Percentiles rank a stretch among this genome's conserved stretches.
Evolutionary conservation across 2,888 invertebrate species (phyloP).

Genomic region (Heteromyza rotundicornis): DNA sequence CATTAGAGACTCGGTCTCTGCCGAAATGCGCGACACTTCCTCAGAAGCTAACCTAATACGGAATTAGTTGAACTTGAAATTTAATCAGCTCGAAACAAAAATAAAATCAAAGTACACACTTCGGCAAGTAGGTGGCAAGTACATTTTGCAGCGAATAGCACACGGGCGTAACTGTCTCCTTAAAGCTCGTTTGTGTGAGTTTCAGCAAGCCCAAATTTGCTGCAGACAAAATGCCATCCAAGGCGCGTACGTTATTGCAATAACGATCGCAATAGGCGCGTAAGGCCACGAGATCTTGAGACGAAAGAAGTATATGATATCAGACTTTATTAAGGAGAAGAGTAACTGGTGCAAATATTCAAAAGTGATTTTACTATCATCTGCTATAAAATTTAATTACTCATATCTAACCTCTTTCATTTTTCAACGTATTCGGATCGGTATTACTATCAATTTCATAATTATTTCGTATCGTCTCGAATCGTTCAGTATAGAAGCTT

Average conservation of each 20-base stretch:
- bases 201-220: conserved; percentile 78
- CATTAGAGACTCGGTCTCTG: conserved; percentile 65
- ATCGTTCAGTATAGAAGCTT: conserved; percentile 70
- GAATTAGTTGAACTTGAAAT: too few relatives aligned
- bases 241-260: conserved; percentile 71
- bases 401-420: conserved; percentile 65
- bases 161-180: conserved; percentile 74
- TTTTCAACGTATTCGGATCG: conserved; percentile 69
- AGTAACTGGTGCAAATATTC: background rate
- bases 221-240: conserved; percentile 71
- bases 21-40: conserved; percentile 63
- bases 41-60: conserved; percentile 72
- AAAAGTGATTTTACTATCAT: too few relatives aligned
- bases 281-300: conserved; percentile 68
- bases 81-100: background rate
- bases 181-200: conserved; percentile 74
- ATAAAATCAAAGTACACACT: conserved; percentile 60
- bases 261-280: conserved; percentile 73
- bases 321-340: background rate
- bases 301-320: too few relatives aligned
- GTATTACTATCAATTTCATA: conserved; percentile 74
- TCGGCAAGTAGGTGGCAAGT: conserved; percentile 70
- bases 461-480: conserved; percentile 71
- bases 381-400: background rate
- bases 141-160: conserved; percentile 74